Base-by-base conservation (phyloP, 1,140 invertebrate species). In the Radopholus similis region DNA sequence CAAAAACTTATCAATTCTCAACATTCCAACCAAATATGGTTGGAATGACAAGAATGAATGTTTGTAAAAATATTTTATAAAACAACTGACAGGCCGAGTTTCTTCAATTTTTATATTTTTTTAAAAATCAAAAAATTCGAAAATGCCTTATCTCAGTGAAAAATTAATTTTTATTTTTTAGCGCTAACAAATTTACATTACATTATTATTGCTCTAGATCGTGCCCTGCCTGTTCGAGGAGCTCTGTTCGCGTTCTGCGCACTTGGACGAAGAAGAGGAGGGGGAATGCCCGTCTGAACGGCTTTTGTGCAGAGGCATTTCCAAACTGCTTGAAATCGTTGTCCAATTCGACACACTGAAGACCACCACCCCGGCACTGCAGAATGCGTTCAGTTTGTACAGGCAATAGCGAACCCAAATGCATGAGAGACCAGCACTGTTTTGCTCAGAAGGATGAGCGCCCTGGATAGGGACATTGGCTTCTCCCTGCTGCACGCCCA, bases 141-240 rank as follows among this genome's bases (percentile, higher is more conserved):
- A 4, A n/a, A 23, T 49, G 1, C 44, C 6, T 49, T 21, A 1
- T n/a, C 44, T 49, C n/a, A 51, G 47, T 23, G n/a, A n/a, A n/a
- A n/a, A n/a, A n/a, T n/a, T n/a, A n/a, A n/a, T n/a, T n/a, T n/a
- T n/a, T n/a, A n/a, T n/a, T n/a, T 53, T 15, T 53, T 53, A 15
- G 15, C 18, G 4, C 6, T 2, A 6, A 47, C 4, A 4, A 47
- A 21, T 47, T 47, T 4, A 47, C 2, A 47, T 18, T 2, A 47
- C 8, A 1, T 49, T 49, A 4, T 49, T 23, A 6, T 49, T 49
- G 21, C 30, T 49, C 3, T 3, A 53, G 51, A 21, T 62, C 21
- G 49, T 62, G 42, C 58, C 58, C 4, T 62, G 40, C 35, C 32
- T 62, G 42, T 62, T 62, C 49, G 58, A 62, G 44, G 58, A 62